Evolutionary conservation across 2,888 invertebrate species (phyloP).

Genomic region (Hirtodrosophila histrioides): DNA sequence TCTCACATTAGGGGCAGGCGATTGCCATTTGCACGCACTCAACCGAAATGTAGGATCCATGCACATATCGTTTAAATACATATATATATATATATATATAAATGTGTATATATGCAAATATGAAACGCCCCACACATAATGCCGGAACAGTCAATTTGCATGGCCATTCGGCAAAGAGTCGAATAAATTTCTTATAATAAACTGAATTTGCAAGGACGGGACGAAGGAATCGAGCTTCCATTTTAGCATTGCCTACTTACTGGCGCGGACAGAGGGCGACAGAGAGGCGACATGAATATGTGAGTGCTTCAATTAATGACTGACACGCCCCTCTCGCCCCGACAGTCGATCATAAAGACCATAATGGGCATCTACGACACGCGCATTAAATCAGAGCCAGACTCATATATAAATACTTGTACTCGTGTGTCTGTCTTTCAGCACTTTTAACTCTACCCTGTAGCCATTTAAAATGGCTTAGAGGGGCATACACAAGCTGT

Average conservation of each 20-base stretch:
- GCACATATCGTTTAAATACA: conserved; percentile 3
- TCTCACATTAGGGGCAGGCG: conserved; percentile 29
- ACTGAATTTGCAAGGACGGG: neutral
- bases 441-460: too few relatives aligned
- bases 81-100: too few relatives aligned
- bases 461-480: too few relatives aligned
- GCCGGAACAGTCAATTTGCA: conserved; percentile 40
- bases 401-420: conserved; percentile 9
- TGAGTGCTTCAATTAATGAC: conserved; percentile 47
- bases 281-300: conserved; percentile 31
- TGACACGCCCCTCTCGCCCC: conserved; percentile 26
- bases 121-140: conserved; percentile 2
- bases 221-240: too few relatives aligned
- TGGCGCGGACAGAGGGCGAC: conserved; percentile 27
- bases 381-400: conserved; percentile 52
- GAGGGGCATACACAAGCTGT: too few relatives aligned
- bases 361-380: conserved; percentile 44
- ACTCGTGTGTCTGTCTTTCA: neutral
- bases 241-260: conserved; percentile 21
- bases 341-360: conserved; percentile 48
- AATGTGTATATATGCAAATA: conserved; percentile 29
- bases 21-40: conserved; percentile 66
- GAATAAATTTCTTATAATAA: conserved; percentile 39
- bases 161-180: conserved; percentile 21
- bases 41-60: conserved; percentile 37